phyloP scores from a whole-genome alignment of 2,797 vertebrate species.

The Masticophis lateralis region DNA sequence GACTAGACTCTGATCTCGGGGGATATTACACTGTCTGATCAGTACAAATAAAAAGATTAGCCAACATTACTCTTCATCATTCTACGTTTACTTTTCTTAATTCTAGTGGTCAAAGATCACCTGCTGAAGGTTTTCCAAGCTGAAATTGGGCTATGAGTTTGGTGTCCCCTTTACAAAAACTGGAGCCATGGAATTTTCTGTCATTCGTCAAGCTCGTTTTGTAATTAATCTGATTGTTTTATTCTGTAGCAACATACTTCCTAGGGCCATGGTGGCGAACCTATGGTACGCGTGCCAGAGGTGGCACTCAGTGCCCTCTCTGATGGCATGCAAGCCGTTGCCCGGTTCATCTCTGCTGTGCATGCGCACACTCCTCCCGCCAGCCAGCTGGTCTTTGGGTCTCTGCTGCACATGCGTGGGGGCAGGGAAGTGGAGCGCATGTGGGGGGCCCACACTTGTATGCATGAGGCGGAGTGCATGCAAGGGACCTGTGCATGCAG shows the following conservation, averaged over 20 bases:
- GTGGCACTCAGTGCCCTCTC: too few relatives aligned
- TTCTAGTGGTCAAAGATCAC: neutral
- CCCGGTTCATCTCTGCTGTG: too few relatives aligned
- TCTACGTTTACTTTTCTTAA: neutral
- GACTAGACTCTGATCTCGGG: neutral
- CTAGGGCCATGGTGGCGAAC: too few relatives aligned
- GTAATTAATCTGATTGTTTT: neutral
- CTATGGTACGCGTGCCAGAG: too few relatives aligned
- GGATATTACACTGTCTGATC: neutral
- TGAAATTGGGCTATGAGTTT: neutral
- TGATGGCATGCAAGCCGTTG: too few relatives aligned
- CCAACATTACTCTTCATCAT: neutral
- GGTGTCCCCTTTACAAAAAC: neutral
- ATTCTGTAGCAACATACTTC: neutral
- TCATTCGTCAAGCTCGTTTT: neutral
- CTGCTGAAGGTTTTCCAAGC: neutral
- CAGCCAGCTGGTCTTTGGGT: too few relatives aligned
- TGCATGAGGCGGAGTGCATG: too few relatives aligned
- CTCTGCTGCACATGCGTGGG: too few relatives aligned
- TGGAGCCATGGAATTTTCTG: neutral
- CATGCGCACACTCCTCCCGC: too few relatives aligned
- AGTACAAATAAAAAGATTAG: neutral
- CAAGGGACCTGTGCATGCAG: too few relatives aligned
- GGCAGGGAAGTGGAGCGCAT: too few relatives aligned
- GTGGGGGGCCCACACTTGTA: too few relatives aligned